Base-by-base conservation (phyloP, 2,113 vertebrate species). In the Thamnaconus septentrionalis region DNA sequence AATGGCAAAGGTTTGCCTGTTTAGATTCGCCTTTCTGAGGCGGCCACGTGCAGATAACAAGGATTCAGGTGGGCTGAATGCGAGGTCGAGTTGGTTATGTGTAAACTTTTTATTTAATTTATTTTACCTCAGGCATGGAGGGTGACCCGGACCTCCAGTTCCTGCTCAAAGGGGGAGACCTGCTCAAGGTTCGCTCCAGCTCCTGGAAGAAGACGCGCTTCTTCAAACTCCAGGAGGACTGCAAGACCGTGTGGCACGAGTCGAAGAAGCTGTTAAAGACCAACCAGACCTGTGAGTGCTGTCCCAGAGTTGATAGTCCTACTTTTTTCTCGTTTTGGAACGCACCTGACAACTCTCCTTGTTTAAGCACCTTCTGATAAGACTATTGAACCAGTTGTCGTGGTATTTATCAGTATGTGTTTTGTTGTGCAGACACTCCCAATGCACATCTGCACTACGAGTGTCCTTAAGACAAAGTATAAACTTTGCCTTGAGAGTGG, bases 201-300 rank as follows among this genome's bases (percentile, higher is more conserved):
- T 94, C 93, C 3, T 99, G 97, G 97, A 94, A 93, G 73, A 94
- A 93, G 73, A 92, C 89, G 3, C 81, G 97, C 6, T 95, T 91
- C 86, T 97, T 93, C 70, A 96, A 93, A 81, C 88, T 99, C 5
- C 94, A 95, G 82, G 96, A 98, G 7, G 97, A 99, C 91, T 98
- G 96, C 85, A 95, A 94, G 84, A 99, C 96, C n/a, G 89, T 99
- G 82, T 98, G 95, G 95, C 93, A 94, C 5, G 94, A 98, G 61
- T 98, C 97, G 0, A 94, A 93, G 78, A 98, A 94, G 84, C 52
- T 87, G 77, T 88, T 97, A 75, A 91, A 85, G 68, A 87, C 88
- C 7, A 93, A 77, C 8, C 77, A 87, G 59, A 91, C 87, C 41
- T 92, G 92, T 93, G 86, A 92, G 92, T 83, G 63, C 73, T 50